These are phyloP conservation scores for Steinernema hermaphroditum DNA, from an alignment of 2,888 invertebrate species.

Conservation along the genomic window DNA sequence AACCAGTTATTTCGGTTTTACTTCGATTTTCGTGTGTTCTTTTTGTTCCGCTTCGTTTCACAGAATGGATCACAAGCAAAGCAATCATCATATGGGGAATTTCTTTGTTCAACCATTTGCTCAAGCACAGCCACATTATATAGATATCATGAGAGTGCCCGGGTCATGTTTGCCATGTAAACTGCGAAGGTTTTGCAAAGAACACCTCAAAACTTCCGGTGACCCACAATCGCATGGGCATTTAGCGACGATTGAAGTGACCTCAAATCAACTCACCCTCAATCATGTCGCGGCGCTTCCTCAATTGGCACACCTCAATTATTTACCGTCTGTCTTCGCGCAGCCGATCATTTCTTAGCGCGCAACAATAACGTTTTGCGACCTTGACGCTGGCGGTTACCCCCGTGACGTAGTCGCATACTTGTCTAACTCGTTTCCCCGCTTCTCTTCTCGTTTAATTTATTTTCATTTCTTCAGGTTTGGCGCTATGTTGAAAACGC, in stretches of 20 bases:
- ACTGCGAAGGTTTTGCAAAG: no score
- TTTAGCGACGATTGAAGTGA: background rate
- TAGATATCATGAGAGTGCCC: no score
- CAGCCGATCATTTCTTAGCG: background rate
- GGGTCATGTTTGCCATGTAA: no score
- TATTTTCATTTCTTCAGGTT: background rate
- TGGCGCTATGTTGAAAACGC: constrained; percentile 4
- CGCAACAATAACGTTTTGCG: background rate
- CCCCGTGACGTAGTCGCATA: background rate
- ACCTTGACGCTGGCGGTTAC: background rate
- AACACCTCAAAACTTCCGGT: no score
- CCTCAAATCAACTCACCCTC: background rate
- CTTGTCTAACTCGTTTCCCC: background rate
- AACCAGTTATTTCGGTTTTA: no score
- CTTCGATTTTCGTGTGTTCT: no score
- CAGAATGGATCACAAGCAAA: no score
- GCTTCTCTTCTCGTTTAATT: background rate
- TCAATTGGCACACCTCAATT: background rate
- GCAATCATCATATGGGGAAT: no score
- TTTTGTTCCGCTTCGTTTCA: no score
- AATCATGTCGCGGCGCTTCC: background rate
- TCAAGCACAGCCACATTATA: no score
- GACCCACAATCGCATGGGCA: background rate
- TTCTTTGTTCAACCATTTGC: no score
- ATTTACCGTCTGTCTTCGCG: background rate